Evolutionary conservation across 1,140 invertebrate species (phyloP).

Genomic region (Solenopsis invicta): DNA sequence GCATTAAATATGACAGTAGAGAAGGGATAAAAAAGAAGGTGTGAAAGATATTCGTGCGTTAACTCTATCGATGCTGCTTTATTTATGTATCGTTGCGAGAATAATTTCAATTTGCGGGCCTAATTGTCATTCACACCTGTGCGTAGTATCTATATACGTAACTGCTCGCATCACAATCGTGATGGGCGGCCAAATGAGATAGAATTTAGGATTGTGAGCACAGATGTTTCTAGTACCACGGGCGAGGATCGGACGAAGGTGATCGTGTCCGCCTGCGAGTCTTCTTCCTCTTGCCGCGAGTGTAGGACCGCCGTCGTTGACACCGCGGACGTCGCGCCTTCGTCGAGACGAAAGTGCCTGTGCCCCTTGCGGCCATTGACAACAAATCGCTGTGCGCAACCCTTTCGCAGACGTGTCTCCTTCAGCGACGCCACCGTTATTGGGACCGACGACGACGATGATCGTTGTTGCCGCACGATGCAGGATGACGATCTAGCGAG

Average conservation of each 20-base stretch:
- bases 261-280: constrained; percentile 53
- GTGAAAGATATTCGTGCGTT: not conserved
- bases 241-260: constrained; percentile 49
- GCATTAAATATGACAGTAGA: not conserved
- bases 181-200: constrained; percentile 41
- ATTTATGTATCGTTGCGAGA: constrained; percentile 17
- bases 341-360: constrained; percentile 71
- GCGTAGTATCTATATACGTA: constrained; percentile 51
- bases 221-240: constrained; percentile 73
- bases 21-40: not conserved
- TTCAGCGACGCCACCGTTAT: constrained; percentile 70
- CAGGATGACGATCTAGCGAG: constrained; percentile 54
- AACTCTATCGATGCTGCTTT: not conserved
- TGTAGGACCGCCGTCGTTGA: not conserved
- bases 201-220: constrained; percentile 69
- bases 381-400: constrained; percentile 63
- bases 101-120: constrained; percentile 20
- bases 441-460: constrained; percentile 44
- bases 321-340: not conserved
- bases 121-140: constrained; percentile 33
- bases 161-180: constrained; percentile 42
- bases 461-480: constrained; percentile 53
- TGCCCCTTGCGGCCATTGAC: constrained; percentile 74
- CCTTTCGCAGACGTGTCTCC: constrained; percentile 77
- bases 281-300: constrained; percentile 13